A percentile compares a stretch with the other conserved stretches of the same genome.
These are phyloP conservation scores for Clitarchus hookeri DNA, from an alignment of 2,888 invertebrate genomes.

Conservation along the genomic window DNA sequence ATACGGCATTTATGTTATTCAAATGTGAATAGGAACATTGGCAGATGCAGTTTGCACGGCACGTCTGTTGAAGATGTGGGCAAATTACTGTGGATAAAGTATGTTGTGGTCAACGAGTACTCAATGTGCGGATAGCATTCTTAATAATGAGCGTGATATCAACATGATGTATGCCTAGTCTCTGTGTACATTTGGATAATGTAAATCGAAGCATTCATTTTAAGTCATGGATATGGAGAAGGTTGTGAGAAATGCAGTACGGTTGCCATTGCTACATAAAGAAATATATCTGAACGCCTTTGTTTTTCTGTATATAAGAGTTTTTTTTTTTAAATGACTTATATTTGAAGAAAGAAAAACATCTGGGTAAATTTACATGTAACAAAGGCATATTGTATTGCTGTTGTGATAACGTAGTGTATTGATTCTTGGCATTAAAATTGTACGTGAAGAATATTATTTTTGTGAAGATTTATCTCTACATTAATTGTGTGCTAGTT, in stretches of 20 bases:
- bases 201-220: background rate
- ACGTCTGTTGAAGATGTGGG: background rate
- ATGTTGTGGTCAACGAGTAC: background rate
- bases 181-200: background rate
- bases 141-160: background rate
- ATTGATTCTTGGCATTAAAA: background rate
- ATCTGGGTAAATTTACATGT: background rate
- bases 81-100: background rate
- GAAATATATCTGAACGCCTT: background rate
- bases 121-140: background rate
- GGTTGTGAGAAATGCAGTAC: background rate
- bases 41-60: background rate
- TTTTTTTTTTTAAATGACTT: background rate
- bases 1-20: background rate
- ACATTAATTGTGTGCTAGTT: background rate
- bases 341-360: too few species aligned
- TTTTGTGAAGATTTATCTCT: background rate
- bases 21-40: background rate
- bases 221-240: background rate
- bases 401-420: background rate
- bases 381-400: constrained; percentile 9
- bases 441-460: background rate
- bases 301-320: background rate
- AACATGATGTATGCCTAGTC: background rate
- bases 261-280: background rate